Conservation (phyloP, 2,113 vertebrate species). For the Oriolus oriolus region DNA sequence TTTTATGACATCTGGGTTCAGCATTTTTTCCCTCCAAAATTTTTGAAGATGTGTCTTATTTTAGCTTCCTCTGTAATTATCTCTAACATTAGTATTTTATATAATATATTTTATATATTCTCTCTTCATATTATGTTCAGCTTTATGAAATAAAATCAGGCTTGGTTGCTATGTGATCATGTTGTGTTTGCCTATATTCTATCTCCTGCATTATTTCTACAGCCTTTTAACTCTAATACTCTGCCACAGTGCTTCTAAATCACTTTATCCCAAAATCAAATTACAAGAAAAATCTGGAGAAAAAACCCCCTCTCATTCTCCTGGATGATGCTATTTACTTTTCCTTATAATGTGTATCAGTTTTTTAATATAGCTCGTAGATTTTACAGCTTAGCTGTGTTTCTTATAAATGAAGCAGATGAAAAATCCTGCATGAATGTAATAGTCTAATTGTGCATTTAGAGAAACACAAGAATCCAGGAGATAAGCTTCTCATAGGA, state of each 20-base stretch:
- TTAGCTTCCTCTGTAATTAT: background rate
- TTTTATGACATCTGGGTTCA: background rate
- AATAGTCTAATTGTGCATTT: background rate
- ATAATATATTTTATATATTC: background rate
- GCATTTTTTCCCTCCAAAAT: background rate
- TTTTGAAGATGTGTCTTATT: background rate
- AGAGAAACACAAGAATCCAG: background rate
- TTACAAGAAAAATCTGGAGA: background rate
- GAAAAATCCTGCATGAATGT: background rate
- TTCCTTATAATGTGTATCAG: background rate
- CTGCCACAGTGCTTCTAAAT: constrained; percentile 10
- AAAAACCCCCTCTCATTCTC: background rate
- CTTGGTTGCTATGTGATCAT: background rate
- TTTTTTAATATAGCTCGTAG: background rate
- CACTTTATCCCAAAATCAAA: constrained; percentile 40
- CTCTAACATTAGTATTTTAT: background rate
- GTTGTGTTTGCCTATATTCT: background rate
- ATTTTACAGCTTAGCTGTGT: background rate
- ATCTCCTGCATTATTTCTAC: background rate
- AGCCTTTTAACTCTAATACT: constrained; percentile 8
- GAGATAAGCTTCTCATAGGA: background rate
- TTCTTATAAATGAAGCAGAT: background rate
- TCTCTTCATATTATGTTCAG: background rate
- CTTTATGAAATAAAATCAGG: constrained; percentile 16
- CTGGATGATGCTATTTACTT: background rate